Conservation (phyloP, 2,888 invertebrate genomes). For the Fragum whitleyi region DNA sequence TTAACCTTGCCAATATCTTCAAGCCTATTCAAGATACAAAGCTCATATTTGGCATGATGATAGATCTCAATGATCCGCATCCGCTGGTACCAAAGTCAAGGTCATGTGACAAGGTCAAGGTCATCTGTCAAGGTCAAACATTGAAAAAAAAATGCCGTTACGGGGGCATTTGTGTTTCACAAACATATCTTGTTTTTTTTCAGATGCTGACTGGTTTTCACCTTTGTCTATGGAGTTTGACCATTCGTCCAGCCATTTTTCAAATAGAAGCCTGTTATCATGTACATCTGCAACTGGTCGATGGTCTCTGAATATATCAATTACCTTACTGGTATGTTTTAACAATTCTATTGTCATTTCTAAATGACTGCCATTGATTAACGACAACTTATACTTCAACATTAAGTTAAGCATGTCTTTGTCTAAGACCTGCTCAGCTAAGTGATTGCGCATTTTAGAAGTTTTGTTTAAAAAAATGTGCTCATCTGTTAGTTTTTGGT, state of each 20-base stretch:
- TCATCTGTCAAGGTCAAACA: no score
- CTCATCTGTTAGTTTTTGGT: conserved; percentile 49
- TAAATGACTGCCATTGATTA: conserved; percentile 36
- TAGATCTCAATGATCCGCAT: no score
- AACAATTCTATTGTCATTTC: conserved; percentile 35
- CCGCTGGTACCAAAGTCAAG: no score
- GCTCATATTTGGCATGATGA: no score
- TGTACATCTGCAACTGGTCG: conserved; percentile 32
- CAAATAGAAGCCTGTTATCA: conserved; percentile 32
- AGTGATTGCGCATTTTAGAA: conserved; percentile 42
- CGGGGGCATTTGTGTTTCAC: no score
- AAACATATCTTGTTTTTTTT: no score
- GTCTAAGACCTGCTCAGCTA: conserved; percentile 43
- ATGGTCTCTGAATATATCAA: conserved; percentile 45
- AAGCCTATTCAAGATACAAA: no score
- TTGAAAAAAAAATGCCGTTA: no score
- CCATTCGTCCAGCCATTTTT: conserved; percentile 43
- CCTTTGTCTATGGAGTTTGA: neutral
- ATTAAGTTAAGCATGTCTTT: conserved; percentile 37
- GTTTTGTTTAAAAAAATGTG: conserved; percentile 39
- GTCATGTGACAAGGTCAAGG: no score
- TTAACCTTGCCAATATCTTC: no score
- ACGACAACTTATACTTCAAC: conserved; percentile 33
- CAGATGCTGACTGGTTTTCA: conserved; percentile 26
- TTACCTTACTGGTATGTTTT: conserved; percentile 34